Percentiles rank a stretch among this genome's conserved stretches.
These are phyloP conservation scores for Macrosteles quadrilineatus DNA, from an alignment of 1,140 invertebrate species.

Conservation along the genomic window DNA sequence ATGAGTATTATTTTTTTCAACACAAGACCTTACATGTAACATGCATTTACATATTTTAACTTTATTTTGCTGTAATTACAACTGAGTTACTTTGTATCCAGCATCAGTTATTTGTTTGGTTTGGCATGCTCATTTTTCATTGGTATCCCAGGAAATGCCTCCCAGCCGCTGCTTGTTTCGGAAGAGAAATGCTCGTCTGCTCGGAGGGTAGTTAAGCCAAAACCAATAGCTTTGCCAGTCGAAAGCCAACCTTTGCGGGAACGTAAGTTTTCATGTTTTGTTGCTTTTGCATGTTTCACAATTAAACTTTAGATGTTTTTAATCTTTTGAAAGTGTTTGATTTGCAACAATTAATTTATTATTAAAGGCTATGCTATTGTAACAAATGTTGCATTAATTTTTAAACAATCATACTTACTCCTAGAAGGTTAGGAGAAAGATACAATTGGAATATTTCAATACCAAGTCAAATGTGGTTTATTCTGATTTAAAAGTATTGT, in stretches of 20 bases:
- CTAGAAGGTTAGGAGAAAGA: no score
- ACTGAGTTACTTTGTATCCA: background rate
- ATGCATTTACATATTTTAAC: background rate
- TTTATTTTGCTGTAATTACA: background rate
- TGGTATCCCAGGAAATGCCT: slow-evolving; percentile 37
- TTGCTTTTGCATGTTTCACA: slow-evolving; percentile 32
- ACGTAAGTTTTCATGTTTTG: slow-evolving; percentile 49
- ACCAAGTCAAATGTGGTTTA: no score
- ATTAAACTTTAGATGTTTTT: no score
- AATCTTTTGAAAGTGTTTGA: no score
- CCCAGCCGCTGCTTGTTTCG: slow-evolving; percentile 39
- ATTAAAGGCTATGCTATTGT: no score
- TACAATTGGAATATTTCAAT: no score
- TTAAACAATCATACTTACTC: no score
- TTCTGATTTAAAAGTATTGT: no score
- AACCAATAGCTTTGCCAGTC: slow-evolving; percentile 62
- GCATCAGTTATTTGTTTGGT: slow-evolving; percentile 5
- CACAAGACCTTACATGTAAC: no score
- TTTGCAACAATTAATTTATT: no score
- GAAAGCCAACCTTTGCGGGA: slow-evolving; percentile 51
- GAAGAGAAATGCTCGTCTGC: slow-evolving; percentile 45
- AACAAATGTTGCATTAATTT: no score
- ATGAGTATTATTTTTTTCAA: no score
- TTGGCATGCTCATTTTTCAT: slow-evolving; percentile 24
- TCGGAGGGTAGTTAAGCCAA: slow-evolving; percentile 59